Conservation (phyloP, 2,113 vertebrate genomes). For the Triplophysa siluroides region DNA sequence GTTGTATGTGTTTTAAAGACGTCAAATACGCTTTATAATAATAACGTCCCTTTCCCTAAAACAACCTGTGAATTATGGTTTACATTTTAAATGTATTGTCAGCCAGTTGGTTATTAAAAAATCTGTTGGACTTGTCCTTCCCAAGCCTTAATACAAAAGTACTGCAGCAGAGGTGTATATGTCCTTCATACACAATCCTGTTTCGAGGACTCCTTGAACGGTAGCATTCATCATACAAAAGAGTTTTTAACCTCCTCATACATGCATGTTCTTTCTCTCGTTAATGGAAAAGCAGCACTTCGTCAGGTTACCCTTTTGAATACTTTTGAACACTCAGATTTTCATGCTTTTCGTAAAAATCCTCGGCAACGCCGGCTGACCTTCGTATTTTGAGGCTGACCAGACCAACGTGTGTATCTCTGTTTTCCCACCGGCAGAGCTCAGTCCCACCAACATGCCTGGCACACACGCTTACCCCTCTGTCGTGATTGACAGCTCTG, state of each 20-base stretch:
- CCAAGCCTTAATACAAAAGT: too few species aligned
- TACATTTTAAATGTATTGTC: too few species aligned
- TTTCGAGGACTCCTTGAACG: background rate
- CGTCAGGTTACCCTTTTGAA: background rate
- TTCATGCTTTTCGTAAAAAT: background rate
- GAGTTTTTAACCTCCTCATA: background rate
- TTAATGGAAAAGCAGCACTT: background rate
- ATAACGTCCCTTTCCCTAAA: too few species aligned
- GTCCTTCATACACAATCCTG: background rate
- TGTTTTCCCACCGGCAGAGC: slow-evolving; percentile 52
- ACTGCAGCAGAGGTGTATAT: too few species aligned
- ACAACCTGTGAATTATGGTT: too few species aligned
- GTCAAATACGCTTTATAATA: too few species aligned
- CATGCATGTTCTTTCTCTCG: background rate
- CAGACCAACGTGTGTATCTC: slow-evolving; percentile 35
- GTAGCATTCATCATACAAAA: background rate
- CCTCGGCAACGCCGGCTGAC: slow-evolving; percentile 10
- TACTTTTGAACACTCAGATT: background rate
- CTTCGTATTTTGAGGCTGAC: slow-evolving; percentile 18
- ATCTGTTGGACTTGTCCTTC: too few species aligned
- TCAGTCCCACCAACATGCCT: slow-evolving; percentile 55
- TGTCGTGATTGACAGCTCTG: slow-evolving; percentile 70
- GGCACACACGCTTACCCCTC: slow-evolving; percentile 62
- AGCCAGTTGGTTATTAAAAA: too few species aligned
- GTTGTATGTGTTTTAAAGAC: too few species aligned